phyloP scores from a whole-genome alignment of 2,888 invertebrate genomes.

The Neoascia interrupta region DNA sequence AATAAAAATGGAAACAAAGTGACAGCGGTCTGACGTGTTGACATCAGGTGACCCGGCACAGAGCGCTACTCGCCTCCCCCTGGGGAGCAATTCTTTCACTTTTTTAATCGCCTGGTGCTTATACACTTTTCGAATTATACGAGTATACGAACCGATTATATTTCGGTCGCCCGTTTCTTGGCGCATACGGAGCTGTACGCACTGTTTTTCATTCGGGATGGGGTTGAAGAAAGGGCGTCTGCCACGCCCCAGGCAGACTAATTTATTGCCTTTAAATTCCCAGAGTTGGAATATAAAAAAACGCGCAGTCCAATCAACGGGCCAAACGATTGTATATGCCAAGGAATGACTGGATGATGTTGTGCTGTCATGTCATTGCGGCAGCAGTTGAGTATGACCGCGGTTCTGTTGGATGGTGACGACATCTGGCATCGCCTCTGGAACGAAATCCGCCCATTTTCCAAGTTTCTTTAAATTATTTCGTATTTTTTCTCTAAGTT shows the following conservation, averaged over 20 bases:
- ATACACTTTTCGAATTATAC: too few relatives aligned
- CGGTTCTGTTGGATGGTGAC: conserved; percentile 18
- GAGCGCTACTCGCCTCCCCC: neutral
- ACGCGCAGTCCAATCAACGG: conserved; percentile 63
- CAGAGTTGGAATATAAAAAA: too few relatives aligned
- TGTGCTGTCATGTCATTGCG: conserved; percentile 38
- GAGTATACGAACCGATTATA: conserved; percentile 17
- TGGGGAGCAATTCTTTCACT: conserved; percentile 30
- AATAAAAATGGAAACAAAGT: conserved; percentile 34
- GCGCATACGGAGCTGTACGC: too few relatives aligned
- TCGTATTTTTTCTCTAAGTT: conserved; percentile 45
- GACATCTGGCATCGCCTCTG: conserved; percentile 58
- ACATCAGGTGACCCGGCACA: conserved; percentile 56
- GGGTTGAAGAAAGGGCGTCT: conserved; percentile 15
- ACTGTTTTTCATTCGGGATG: neutral
- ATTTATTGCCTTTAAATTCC: conserved; percentile 53
- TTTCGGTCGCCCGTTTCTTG: conserved; percentile 8
- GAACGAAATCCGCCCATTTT: conserved; percentile 58
- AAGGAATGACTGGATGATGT: conserved; percentile 34
- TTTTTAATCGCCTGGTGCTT: conserved; percentile 33
- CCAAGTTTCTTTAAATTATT: neutral
- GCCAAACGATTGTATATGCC: conserved; percentile 28
- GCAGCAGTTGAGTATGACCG: neutral
- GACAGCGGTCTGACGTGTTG: conserved; percentile 41
- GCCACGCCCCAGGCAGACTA: conserved; percentile 56